These are phyloP conservation scores for Phodopus roborovskii DNA, from an alignment of 2,113 vertebrate genomes.

Conservation along the genomic window DNA sequence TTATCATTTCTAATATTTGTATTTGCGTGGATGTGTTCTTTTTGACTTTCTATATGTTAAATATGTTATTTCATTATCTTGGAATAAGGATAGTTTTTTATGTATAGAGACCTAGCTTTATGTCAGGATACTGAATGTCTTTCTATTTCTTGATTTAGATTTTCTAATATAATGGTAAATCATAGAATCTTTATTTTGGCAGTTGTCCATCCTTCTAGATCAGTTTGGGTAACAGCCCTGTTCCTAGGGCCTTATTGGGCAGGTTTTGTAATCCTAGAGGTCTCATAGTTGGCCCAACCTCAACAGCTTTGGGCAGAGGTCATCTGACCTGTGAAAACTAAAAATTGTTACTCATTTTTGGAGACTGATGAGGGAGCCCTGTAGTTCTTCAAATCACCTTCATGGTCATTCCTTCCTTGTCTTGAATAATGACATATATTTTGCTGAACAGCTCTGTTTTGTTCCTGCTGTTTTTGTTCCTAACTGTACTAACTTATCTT, in stretches of 20 bases:
- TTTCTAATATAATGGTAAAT: background rate
- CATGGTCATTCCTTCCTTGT: background rate
- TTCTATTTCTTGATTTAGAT: background rate
- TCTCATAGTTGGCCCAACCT: background rate
- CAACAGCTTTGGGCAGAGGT: background rate
- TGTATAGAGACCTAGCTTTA: background rate
- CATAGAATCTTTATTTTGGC: background rate
- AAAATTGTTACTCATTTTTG: background rate
- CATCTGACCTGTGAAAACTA: background rate
- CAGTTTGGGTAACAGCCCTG: background rate
- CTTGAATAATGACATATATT: background rate
- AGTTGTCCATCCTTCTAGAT: background rate
- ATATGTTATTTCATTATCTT: background rate
- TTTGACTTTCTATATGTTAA: background rate
- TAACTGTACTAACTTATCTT: background rate
- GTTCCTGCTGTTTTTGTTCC: background rate
- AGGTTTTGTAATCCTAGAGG: background rate
- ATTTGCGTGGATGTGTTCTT: background rate
- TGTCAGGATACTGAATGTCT: background rate
- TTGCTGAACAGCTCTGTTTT: background rate
- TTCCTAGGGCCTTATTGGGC: background rate
- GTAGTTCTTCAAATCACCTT: background rate
- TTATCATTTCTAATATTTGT: background rate
- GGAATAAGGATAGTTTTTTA: background rate
- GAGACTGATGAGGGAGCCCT: background rate